A percentile compares a stretch with the other conserved stretches of the same genome.
phyloP scores from a whole-genome alignment of 2,888 invertebrate genomes.

The Pilophorus perplexus region DNA sequence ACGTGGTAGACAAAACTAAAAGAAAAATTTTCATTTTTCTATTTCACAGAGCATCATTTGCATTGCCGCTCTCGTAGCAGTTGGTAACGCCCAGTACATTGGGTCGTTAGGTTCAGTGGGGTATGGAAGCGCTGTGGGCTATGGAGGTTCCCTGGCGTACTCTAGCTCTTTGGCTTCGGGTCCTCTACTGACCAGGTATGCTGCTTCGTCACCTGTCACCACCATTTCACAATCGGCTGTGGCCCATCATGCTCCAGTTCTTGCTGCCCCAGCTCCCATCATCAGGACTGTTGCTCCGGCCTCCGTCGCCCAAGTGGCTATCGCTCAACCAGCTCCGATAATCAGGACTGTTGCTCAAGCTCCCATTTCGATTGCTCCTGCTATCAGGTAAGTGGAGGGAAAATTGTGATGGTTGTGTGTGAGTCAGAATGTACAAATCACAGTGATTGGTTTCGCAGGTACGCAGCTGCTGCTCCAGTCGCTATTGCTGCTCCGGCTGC shows the following conservation, averaged over 20 bases:
- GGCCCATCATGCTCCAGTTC: constrained; percentile 29
- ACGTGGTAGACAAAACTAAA: too few relatives aligned
- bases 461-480: constrained; percentile 14
- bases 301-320: constrained; percentile 12
- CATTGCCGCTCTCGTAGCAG: background rate
- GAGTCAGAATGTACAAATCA: too few relatives aligned
- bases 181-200: constrained; percentile 2
- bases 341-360: too few relatives aligned
- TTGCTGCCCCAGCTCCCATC: constrained; percentile 23
- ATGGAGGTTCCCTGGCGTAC: constrained; percentile 7
- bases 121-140: background rate
- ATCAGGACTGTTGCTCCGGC: background rate
- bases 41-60: constrained; percentile 25
- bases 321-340: too few relatives aligned
- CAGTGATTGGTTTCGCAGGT: too few relatives aligned
- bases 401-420: too few relatives aligned
- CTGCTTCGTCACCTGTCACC: background rate
- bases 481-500: constrained; percentile 22
- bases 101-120: too few relatives aligned
- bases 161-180: background rate
- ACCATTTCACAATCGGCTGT: too few relatives aligned
- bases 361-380: background rate
- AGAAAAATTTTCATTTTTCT: too few relatives aligned
- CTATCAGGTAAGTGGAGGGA: constrained; percentile 2
- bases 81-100: constrained; percentile 19